Percentiles rank a stretch among this genome's conserved stretches.
phyloP scores from a whole-genome alignment of 2,797 vertebrate species.

The Pseudomugil gertrudae region DNA sequence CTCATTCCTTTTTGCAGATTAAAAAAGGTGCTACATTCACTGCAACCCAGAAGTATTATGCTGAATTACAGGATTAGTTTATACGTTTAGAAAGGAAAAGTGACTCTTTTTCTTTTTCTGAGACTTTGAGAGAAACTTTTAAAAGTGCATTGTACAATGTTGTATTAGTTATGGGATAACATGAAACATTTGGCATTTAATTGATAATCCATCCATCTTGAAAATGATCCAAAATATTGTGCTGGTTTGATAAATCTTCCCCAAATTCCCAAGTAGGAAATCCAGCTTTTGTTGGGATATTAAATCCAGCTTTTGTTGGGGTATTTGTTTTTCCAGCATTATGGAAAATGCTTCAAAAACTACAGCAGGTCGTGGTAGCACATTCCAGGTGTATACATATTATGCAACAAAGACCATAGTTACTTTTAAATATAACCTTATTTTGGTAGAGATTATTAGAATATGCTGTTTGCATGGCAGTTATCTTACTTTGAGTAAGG shows the following conservation, averaged over 20 bases:
- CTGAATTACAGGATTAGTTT: not conserved
- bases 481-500: not conserved
- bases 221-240: not conserved
- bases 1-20: not conserved
- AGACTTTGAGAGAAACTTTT: not conserved
- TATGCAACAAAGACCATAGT: not conserved
- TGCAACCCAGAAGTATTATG: not conserved
- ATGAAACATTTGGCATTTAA: not conserved
- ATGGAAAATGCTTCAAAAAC: not conserved
- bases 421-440: not conserved
- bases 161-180: not conserved
- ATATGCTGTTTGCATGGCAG: not conserved
- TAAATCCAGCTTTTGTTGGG: not conserved
- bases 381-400: not conserved
- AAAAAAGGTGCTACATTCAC: not conserved
- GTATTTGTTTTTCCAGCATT: not conserved
- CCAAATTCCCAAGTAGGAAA: not conserved
- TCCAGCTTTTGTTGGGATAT: not conserved
- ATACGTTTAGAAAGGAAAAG: not conserved
- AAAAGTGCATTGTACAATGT: not conserved
- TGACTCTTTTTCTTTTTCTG: not conserved
- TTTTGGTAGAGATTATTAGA: not conserved
- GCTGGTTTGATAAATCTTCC: not conserved
- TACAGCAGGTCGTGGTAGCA: not conserved
- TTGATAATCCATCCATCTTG: not conserved